These are phyloP conservation scores for Drosophila ezoana DNA, from an alignment of 2,888 invertebrate species.

Conservation along the genomic window DNA sequence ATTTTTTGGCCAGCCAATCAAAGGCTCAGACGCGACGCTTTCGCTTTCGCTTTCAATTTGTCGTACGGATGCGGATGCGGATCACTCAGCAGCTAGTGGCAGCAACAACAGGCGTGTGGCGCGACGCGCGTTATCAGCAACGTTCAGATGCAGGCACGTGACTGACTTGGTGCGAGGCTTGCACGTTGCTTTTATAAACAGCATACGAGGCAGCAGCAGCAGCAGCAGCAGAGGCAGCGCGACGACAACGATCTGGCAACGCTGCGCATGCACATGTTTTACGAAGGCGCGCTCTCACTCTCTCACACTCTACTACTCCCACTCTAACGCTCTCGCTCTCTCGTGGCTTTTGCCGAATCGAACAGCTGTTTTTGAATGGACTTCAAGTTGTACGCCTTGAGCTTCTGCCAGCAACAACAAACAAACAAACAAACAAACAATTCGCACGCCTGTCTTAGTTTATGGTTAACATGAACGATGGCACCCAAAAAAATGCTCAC, in stretches of 20 bases:
- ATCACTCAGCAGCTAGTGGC: constrained; percentile 64
- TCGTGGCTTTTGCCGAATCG: constrained; percentile 17
- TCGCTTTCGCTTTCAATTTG: constrained; percentile 21
- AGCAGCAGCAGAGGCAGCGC: not conserved
- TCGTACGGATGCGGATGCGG: constrained; percentile 62
- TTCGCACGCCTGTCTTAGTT: not conserved
- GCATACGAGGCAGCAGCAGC: constrained; percentile 16
- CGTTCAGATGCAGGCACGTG: constrained; percentile 79
- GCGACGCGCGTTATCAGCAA: constrained; percentile 61
- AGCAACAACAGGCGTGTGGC: constrained; percentile 36
- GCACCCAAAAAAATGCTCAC: constrained; percentile 3
- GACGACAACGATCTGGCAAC: constrained; percentile 66
- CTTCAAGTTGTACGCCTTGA: constrained; percentile 42
- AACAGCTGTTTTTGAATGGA: constrained; percentile 57
- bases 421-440: constrained; percentile 39
- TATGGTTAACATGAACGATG: not conserved
- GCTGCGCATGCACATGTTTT: constrained; percentile 51
- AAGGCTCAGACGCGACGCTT: constrained; percentile 56
- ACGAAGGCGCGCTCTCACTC: constrained; percentile 34
- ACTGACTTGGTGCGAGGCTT: constrained; percentile 67
- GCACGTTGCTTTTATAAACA: constrained; percentile 77
- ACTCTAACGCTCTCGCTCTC: constrained; percentile 6
- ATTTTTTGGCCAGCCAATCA: constrained; percentile 59
- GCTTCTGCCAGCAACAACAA: not conserved
- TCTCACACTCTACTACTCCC: constrained; percentile 9